phyloP scores from a whole-genome alignment of 2,888 invertebrate genomes.

The Criorhina ranunculi region DNA sequence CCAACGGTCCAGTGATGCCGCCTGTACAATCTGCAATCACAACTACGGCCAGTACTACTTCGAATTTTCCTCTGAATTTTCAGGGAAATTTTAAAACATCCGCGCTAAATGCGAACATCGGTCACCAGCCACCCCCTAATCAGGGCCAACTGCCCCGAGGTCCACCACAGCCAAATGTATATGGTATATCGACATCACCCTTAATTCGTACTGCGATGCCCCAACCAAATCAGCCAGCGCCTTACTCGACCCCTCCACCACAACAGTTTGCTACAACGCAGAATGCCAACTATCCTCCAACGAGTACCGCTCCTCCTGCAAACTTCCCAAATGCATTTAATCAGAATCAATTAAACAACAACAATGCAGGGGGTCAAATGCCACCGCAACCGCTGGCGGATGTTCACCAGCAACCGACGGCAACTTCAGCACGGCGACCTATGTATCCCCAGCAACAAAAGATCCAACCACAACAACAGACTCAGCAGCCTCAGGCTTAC shows the following conservation, averaged over 20 bases:
- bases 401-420: slow-evolving; percentile 38
- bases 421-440: slow-evolving; percentile 76
- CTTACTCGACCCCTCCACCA: slow-evolving; percentile 65
- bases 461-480: slow-evolving; percentile 73
- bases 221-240: slow-evolving; percentile 31
- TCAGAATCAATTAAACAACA: slow-evolving; percentile 79
- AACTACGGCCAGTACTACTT: slow-evolving; percentile 59
- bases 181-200: slow-evolving; percentile 75
- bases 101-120: slow-evolving; percentile 76
- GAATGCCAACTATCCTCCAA: slow-evolving; percentile 77
- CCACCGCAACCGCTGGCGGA: slow-evolving; percentile 50
- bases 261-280: slow-evolving; percentile 36
- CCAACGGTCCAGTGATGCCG: slow-evolving; percentile 45
- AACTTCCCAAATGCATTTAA: slow-evolving; percentile 62
- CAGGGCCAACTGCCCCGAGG: slow-evolving; percentile 33
- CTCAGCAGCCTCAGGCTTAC: slow-evolving; percentile 72
- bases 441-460: slow-evolving; percentile 76
- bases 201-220: slow-evolving; percentile 60
- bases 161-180: slow-evolving; percentile 51
- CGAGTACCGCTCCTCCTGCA: slow-evolving; percentile 43
- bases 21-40: slow-evolving; percentile 56
- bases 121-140: slow-evolving; percentile 45
- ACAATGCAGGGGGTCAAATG: slow-evolving; percentile 58
- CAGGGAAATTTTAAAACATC: slow-evolving; percentile 79
- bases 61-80: slow-evolving; percentile 68